These are phyloP conservation scores for Alentia gelatinosa DNA, from an alignment of 2,888 invertebrate species.

Conservation along the genomic window DNA sequence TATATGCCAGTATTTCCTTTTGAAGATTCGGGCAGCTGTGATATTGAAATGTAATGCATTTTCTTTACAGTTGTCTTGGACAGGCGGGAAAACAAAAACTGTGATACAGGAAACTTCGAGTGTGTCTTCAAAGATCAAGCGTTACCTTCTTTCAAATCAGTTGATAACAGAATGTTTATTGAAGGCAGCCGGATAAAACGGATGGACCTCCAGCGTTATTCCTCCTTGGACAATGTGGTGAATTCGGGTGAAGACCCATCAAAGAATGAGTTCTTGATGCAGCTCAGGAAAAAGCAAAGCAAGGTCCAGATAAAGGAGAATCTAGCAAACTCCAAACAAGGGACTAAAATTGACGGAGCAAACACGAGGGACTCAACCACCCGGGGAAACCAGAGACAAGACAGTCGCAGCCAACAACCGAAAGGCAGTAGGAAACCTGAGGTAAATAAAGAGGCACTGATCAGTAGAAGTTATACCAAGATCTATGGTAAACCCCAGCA, in stretches of 20 bases:
- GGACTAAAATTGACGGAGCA: background rate
- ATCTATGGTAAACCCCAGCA: background rate
- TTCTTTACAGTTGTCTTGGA: constrained; percentile 79
- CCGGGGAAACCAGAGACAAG: background rate
- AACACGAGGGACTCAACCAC: background rate
- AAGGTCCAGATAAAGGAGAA: background rate
- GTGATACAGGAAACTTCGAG: constrained; percentile 80
- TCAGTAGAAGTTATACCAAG: background rate
- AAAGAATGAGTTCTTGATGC: background rate
- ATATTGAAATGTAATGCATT: too few relatives aligned
- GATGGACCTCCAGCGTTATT: constrained; percentile 61
- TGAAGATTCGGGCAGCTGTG: too few relatives aligned
- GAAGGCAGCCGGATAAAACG: constrained; percentile 65
- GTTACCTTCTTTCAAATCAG: constrained; percentile 65
- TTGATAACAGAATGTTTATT: constrained; percentile 68
- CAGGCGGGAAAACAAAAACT: constrained; percentile 75
- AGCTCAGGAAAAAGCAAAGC: background rate
- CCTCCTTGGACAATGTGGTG: constrained; percentile 20
- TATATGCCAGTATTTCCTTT: too few relatives aligned
- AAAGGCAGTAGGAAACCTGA: background rate
- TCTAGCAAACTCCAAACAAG: background rate
- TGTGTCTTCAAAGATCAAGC: constrained; percentile 68
- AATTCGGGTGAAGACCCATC: constrained; percentile 29
- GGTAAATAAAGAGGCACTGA: background rate
- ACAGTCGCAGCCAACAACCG: background rate